Evolutionary conservation across 1,140 invertebrate genomes (phyloP).

Genomic region (Pentalonia nigronervosa): DNA sequence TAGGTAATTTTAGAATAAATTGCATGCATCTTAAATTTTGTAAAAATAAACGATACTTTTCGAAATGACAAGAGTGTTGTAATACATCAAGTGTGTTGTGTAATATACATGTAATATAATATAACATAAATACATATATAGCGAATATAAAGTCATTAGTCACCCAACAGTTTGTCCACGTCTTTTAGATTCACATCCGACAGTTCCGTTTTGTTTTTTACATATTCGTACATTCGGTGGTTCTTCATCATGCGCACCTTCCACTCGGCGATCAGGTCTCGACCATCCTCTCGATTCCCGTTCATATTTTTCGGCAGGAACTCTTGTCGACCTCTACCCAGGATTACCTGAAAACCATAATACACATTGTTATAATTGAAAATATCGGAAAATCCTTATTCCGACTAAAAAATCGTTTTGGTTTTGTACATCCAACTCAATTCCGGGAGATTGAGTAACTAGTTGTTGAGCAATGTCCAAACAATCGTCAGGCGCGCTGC

Average conservation of each 20-base stretch:
- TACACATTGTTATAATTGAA: background rate
- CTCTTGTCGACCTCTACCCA: conserved; percentile 70
- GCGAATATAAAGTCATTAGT: background rate
- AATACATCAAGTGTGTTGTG: background rate
- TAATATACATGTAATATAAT: background rate
- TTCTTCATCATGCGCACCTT: conserved; percentile 58
- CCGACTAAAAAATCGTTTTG: background rate
- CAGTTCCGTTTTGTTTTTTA: conserved; percentile 49
- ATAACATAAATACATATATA: no score
- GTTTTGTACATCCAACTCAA: conserved; percentile 67
- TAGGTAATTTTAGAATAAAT: background rate
- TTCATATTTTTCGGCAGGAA: conserved; percentile 66
- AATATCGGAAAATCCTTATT: background rate
- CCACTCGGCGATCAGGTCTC: conserved; percentile 71
- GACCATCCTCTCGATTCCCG: conserved; percentile 65
- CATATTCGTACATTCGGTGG: conserved; percentile 16
- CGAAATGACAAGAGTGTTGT: background rate
- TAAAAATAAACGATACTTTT: background rate
- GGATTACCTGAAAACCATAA: conserved; percentile 60
- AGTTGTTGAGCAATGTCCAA: conserved; percentile 71
- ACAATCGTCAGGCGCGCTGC: conserved; percentile 62
- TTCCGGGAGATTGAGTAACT: conserved; percentile 69
- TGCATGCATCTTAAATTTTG: no score
- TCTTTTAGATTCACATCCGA: conserved; percentile 6
- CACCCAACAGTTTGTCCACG: conserved; percentile 50